These are phyloP conservation scores for Sarcophaga rosellei DNA, from an alignment of 2,888 invertebrate species.

Conservation along the genomic window DNA sequence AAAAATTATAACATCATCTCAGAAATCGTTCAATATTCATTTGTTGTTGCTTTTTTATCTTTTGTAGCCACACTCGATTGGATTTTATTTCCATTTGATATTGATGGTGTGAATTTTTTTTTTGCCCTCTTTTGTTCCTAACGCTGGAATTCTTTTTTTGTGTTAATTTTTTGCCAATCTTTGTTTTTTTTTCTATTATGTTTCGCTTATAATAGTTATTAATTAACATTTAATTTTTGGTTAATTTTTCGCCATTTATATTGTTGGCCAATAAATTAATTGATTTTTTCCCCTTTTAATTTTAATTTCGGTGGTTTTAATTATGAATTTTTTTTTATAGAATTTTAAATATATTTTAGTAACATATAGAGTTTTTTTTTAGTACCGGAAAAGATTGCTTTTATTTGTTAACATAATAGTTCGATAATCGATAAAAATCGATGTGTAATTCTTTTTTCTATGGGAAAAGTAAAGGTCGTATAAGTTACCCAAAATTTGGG, in stretches of 20 bases:
- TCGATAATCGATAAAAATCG: too few species aligned
- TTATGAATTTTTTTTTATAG: neutral
- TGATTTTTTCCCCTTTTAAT: neutral
- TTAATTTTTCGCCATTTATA: slow-evolving; percentile 43
- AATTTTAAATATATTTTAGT: slow-evolving; percentile 13
- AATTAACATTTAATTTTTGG: slow-evolving; percentile 63
- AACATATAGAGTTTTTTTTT: too few species aligned
- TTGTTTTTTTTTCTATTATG: slow-evolving; percentile 5
- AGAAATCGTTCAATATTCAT: slow-evolving; percentile 36
- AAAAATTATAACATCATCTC: neutral
- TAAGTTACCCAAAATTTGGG: too few species aligned
- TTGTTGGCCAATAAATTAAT: slow-evolving; percentile 45
- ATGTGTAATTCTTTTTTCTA: too few species aligned
- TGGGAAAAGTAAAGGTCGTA: too few species aligned
- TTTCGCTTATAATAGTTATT: slow-evolving; percentile 33
- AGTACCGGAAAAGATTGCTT: too few species aligned
- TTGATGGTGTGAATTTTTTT: slow-evolving; percentile 27
- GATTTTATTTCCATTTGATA: neutral
- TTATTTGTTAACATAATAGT: too few species aligned
- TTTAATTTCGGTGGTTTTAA: slow-evolving; percentile 10
- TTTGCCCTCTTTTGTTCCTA: slow-evolving; percentile 1
- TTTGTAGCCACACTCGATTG: neutral
- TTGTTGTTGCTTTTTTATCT: neutral
- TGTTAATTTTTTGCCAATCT: slow-evolving; percentile 26
- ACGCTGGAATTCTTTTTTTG: neutral